Base-by-base conservation (phyloP, 2,888 invertebrate species). In the Exocentrus adspersus region DNA sequence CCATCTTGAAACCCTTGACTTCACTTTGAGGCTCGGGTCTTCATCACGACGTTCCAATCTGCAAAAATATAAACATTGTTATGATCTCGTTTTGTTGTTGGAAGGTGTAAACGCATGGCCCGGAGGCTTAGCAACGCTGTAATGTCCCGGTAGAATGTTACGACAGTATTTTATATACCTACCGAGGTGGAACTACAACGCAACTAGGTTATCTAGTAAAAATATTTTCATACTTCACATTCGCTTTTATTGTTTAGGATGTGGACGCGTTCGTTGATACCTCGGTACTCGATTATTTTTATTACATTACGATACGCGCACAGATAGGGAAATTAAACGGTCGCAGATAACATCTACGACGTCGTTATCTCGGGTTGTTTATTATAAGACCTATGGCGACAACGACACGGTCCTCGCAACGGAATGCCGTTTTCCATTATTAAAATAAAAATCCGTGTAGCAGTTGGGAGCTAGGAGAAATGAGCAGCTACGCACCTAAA, bases 171-270 rank as follows among this genome's bases (percentile, higher is more conserved):
- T 43, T 21, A 28, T 21, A 32, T n/a, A n/a, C 9, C 60, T 24
- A 60, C n/a, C 54, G 43, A 60, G 32, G 60, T 62, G 56, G 50
- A 56, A 62, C 37, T 37, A 37, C 9, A 48, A 50, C 50, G 41
- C n/a, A n/a, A n/a, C n/a, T 59, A 59, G 59, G 58, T 58, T 58
- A 58, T 58, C 50, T 9, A 28, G 17, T 41, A 46, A 57, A 56
- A 57, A 57, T 30, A 37, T 46, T 57, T 46, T 57, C 37, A 37
- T 21, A 16, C 19, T 30, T 14, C 37, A 37, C 41, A 16, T 32
- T 30, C 21, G 37, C 14, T 52, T 21, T 52, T 52, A 52, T 52
- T 37, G 19, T 52, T 52, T 21, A 12, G 32, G 14, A 48, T 14
- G 3, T 28, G 14, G 16, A 48, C 48, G 24, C 28, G 28, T 28